Conservation (phyloP, 2,113 vertebrate genomes). For the Pithys albifrons region DNA sequence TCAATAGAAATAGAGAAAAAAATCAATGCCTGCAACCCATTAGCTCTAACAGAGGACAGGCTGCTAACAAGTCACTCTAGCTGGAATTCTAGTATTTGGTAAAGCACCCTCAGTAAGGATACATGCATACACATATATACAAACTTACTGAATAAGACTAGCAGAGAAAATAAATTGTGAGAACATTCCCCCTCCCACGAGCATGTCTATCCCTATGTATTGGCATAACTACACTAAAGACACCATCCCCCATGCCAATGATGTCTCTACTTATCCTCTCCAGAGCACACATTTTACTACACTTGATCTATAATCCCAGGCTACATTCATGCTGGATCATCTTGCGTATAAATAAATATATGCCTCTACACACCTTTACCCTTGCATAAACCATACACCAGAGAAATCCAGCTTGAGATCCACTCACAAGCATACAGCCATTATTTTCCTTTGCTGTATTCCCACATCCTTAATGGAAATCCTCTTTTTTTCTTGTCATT, state of each 20-base stretch:
- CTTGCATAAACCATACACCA: background rate
- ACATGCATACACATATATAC: background rate
- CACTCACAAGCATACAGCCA: background rate
- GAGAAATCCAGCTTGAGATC: background rate
- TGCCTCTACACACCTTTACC: background rate
- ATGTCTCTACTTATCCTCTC: background rate
- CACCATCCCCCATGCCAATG: background rate
- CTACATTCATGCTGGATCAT: background rate
- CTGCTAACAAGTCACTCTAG: constrained; percentile 39
- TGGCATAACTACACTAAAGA: background rate
- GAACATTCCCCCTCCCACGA: background rate
- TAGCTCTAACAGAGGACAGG: constrained; percentile 62
- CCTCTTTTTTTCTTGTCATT: background rate
- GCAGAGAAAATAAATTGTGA: background rate
- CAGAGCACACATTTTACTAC: background rate
- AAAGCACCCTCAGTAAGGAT: background rate
- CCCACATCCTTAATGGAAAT: background rate
- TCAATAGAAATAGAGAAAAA: constrained; percentile 61
- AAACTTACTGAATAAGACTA: background rate
- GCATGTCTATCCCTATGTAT: background rate
- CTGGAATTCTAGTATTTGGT: constrained; percentile 25
- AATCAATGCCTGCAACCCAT: constrained; percentile 71
- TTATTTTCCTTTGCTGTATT: background rate
- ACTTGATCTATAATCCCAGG: background rate
- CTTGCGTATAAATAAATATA: background rate